Base-by-base conservation (phyloP, 2,113 vertebrate species). In the Cynopterus brachyotis region DNA sequence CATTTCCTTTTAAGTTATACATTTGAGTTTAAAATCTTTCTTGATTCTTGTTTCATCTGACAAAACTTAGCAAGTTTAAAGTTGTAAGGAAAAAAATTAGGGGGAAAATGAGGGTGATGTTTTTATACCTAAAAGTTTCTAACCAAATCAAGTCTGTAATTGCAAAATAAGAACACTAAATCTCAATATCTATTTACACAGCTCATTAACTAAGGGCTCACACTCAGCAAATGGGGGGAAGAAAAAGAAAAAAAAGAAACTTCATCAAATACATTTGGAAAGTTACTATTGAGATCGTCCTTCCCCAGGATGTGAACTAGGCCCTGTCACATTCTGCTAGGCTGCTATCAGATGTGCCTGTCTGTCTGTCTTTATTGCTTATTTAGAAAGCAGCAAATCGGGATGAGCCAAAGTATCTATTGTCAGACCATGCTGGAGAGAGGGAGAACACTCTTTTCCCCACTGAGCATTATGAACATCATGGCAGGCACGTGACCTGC, bases 131-230 rank as follows among this genome's bases (percentile, higher is more conserved):
- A 60, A 96, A 98, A 98, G 96, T 98, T 98, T 98, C 97, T 96
- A 97, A 97, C 96, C 97, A 96, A 98, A 94, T 94, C 88, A 97
- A 97, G 97, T 96, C 96, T 81, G 42, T 98, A 98, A 98, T 97
- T 98, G 98, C 96, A 96, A 98, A 98, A 97, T 96, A 97, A 98
- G 98, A 70, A 16, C 95, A 88, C 95, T 97, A 98, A 97, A 98
- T 98, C 97, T 98, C 97, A 97, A 95, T 98, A 97, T 98, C 98
- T 98, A 83, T 98, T 98, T 98, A 97, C 93, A 97, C 98, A 98
- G 98, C 96, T 98, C 98, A 98, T 98, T 98, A 98, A 97, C 95
- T 95, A 97, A 98, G 97, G 98, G 97, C 96, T 98, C 88, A 80
- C 92, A 97, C 97, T 98, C 98, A 98, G 98, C 98, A 98, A 97